Percentiles rank a stretch among this genome's conserved stretches.
Conservation (phyloP, 2,113 vertebrate species). For the Crotophaga sulcirostris region DNA sequence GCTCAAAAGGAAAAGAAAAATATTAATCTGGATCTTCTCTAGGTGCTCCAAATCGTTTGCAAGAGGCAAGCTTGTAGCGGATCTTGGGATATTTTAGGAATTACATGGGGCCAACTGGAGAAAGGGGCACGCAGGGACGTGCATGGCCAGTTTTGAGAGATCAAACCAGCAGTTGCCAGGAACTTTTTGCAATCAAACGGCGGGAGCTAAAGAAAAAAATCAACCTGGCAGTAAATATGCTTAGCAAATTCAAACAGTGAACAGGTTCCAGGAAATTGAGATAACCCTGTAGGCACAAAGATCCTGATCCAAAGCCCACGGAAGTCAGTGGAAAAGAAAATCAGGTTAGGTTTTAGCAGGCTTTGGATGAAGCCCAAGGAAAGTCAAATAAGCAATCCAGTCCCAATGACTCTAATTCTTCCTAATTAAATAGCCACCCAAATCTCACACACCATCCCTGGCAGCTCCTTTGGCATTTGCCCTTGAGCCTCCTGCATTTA, state of each 20-base stretch:
- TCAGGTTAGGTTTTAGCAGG: neutral
- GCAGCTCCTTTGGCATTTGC: neutral
- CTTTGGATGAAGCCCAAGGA: neutral
- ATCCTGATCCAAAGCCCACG: conserved; percentile 15
- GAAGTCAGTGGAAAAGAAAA: conserved; percentile 33
- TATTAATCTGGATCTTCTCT: neutral
- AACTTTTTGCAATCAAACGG: neutral
- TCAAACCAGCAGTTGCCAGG: neutral
- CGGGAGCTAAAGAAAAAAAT: neutral
- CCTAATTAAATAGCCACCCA: neutral
- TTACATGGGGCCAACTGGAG: neutral
- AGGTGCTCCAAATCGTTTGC: neutral
- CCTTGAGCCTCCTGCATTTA: neutral
- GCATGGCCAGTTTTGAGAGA: neutral
- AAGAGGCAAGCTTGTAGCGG: neutral
- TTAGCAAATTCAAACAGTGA: conserved; percentile 44
- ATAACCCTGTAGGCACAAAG: conserved; percentile 46
- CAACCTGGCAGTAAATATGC: conserved; percentile 32
- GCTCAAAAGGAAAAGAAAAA: neutral
- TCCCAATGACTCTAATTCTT: neutral
- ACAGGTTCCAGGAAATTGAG: conserved; percentile 52
- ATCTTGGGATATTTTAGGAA: neutral
- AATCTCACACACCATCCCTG: neutral
- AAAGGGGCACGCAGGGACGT: neutral
- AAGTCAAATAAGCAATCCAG: neutral